Conservation (phyloP, 64 coral and sea anemone species). For the Cladopsammia gracilis region DNA sequence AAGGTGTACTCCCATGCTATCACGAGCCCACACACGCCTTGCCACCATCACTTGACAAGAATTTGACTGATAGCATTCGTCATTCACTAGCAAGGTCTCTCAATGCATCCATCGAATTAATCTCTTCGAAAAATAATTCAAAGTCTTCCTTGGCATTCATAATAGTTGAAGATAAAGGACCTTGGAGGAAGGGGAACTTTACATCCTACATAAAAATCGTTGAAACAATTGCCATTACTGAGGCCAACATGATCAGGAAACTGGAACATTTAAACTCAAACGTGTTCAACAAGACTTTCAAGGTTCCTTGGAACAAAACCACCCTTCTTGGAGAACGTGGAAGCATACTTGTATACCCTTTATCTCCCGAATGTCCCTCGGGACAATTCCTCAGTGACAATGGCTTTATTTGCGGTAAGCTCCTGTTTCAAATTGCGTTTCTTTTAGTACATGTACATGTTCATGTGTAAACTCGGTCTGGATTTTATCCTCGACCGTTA, state of each 20-base stretch:
- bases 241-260: neutral
- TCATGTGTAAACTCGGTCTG: too few relatives aligned
- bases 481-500: too few relatives aligned
- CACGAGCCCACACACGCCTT: neutral
- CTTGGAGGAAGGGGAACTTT: neutral
- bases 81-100: neutral
- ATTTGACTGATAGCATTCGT: neutral
- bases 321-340: neutral
- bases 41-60: neutral
- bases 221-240: neutral
- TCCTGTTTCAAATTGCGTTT: neutral
- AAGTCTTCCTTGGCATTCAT: neutral
- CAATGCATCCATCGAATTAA: neutral
- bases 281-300: constrained; percentile 3
- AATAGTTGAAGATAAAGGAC: neutral
- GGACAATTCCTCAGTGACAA: constrained; percentile 32
- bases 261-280: constrained; percentile 5
- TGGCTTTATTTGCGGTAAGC: constrained; percentile 58
- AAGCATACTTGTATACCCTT: neutral
- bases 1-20: neutral
- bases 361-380: constrained; percentile 22
- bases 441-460: too few relatives aligned
- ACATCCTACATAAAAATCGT: neutral
- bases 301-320: neutral
- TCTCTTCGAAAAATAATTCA: neutral